Conservation (phyloP, 2,113 vertebrate species). For the Willisornis vidua region DNA sequence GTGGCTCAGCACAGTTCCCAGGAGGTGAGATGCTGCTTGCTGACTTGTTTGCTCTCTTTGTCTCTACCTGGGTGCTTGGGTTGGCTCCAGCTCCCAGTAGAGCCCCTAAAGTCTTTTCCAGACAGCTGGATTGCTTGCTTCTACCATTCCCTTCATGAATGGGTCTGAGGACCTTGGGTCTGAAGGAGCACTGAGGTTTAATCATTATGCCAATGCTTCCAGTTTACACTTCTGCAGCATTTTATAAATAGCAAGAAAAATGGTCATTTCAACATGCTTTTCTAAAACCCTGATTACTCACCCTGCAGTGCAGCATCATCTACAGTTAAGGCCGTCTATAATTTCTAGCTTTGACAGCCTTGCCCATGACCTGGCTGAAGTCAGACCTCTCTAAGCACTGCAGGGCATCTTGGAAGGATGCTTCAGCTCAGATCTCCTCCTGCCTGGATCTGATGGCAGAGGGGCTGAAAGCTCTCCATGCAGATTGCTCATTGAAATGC, state of each 20-base stretch:
- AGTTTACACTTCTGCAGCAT: neutral
- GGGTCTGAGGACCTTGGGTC: neutral
- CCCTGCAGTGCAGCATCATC: neutral
- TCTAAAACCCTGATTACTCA: neutral
- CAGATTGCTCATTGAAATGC: conserved; percentile 60
- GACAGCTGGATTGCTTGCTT: neutral
- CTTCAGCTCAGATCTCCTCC: neutral
- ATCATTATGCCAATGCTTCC: neutral
- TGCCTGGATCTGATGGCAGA: neutral
- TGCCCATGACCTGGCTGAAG: neutral
- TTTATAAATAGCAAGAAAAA: neutral
- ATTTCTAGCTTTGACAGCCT: neutral
- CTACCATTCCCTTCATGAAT: neutral
- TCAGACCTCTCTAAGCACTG: neutral
- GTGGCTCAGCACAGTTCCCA: neutral
- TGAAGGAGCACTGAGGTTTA: neutral
- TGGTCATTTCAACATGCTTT: fast-evolving
- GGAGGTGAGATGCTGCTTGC: neutral
- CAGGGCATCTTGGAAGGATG: neutral
- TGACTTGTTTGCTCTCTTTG: fast-evolving
- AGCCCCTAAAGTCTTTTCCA: neutral
- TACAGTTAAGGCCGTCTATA: neutral
- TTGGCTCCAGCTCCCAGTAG: neutral
- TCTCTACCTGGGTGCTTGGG: neutral
- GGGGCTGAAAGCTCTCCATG: neutral